Conservation (phyloP, 2,113 vertebrate genomes). For the Pantherophis guttatus region DNA sequence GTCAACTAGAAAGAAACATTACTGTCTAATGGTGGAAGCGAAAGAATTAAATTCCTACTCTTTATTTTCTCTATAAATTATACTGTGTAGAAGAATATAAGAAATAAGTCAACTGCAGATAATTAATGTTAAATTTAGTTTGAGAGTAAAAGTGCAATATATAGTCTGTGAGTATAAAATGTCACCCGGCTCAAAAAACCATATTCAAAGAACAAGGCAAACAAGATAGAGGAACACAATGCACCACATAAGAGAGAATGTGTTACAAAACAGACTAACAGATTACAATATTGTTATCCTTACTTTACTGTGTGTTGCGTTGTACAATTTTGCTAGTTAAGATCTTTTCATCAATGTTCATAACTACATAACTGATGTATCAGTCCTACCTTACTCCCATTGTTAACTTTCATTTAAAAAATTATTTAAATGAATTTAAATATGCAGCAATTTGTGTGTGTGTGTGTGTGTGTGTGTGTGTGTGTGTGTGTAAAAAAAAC, state of each 20-base stretch:
- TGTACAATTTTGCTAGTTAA: neutral
- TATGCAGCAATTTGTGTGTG: neutral
- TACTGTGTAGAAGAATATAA: neutral
- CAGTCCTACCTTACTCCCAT: neutral
- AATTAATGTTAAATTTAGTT: neutral
- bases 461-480: neutral
- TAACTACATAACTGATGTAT: neutral
- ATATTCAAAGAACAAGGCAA: neutral
- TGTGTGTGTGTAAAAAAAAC: neutral
- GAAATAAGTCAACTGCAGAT: neutral
- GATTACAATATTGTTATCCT: neutral
- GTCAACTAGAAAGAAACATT: neutral
- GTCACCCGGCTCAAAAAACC: neutral
- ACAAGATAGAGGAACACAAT: neutral
- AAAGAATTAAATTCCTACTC: neutral
- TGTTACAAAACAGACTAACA: neutral
- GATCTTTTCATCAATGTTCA: neutral
- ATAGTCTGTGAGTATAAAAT: neutral
- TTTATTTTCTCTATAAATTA: neutral
- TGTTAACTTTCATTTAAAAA: neutral
- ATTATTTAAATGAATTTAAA: too few relatives aligned
- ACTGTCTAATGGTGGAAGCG: neutral
- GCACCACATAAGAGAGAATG: neutral
- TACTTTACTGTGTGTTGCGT: neutral
- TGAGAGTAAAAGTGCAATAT: neutral